These are phyloP conservation scores for Hedychridium roseum DNA, from an alignment of 2,888 invertebrate species.

Conservation along the genomic window DNA sequence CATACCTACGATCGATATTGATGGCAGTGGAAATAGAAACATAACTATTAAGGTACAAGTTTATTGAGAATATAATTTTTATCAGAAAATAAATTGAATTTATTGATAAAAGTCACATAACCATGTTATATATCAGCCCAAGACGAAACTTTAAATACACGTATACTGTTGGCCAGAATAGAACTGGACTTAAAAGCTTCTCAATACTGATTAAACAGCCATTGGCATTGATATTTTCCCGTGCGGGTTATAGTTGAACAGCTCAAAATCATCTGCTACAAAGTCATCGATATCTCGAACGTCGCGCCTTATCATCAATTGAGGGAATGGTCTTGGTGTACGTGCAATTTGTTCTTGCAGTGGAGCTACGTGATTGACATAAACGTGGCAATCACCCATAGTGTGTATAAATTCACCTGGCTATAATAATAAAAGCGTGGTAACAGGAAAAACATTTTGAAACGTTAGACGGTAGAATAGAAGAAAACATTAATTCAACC, in stretches of 20 bases:
- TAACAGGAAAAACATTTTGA: neutral
- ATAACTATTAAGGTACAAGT: conserved; percentile 45
- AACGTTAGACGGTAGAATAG: neutral
- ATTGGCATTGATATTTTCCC: conserved; percentile 92
- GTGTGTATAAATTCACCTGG: conserved; percentile 95
- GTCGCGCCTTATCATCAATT: conserved; percentile 76
- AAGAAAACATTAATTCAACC: conserved; percentile 63
- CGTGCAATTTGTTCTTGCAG: conserved; percentile 82
- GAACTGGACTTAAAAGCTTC: neutral
- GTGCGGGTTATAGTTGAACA: conserved; percentile 86
- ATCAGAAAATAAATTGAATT: conserved; percentile 53
- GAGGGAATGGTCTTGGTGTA: conserved; percentile 83
- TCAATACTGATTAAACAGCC: conserved; percentile 81
- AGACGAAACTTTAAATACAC: conserved; percentile 2
- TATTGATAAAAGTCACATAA: conserved; percentile 36
- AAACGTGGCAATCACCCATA: conserved; percentile 95
- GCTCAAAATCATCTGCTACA: conserved; percentile 82
- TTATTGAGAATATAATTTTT: conserved; percentile 56
- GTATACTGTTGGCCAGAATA: neutral
- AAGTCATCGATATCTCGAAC: conserved; percentile 88
- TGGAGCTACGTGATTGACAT: conserved; percentile 87
- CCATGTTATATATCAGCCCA: no score
- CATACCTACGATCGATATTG: conserved; percentile 14
- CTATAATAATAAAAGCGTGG: no score
- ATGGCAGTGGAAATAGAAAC: conserved; percentile 20